phyloP scores from a whole-genome alignment of 1,140 invertebrate species.

The Choristoneura fumiferana region DNA sequence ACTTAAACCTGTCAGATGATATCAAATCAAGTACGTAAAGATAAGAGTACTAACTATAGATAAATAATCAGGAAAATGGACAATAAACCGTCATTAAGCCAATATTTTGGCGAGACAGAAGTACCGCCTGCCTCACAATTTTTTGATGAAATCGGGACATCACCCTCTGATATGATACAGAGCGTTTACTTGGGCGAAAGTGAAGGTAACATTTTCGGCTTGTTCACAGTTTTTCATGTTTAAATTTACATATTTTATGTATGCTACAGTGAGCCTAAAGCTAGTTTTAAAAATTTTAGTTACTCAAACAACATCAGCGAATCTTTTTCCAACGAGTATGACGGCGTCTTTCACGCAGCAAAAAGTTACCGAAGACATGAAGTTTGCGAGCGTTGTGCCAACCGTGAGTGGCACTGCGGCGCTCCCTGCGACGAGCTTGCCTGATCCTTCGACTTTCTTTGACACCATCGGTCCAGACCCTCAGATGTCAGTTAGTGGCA shows the following conservation, averaged over 20 bases:
- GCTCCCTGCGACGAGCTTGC: conserved; percentile 54
- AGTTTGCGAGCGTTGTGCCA: conserved; percentile 54
- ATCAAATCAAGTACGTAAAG: neutral
- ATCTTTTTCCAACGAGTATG: conserved; percentile 43
- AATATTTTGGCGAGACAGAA: conserved; percentile 69
- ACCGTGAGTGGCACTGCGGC: conserved; percentile 59
- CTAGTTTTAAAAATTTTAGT: conserved; percentile 29
- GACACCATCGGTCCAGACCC: conserved; percentile 71
- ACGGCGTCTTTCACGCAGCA: conserved; percentile 44
- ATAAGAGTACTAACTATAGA: conserved; percentile 27
- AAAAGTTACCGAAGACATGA: conserved; percentile 44
- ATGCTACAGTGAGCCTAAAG: neutral
- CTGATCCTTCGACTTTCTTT: conserved; percentile 74
- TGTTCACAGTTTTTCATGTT: neutral
- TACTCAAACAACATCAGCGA: conserved; percentile 30
- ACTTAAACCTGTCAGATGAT: neutral
- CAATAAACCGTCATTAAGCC: conserved; percentile 66
- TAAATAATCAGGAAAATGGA: conserved; percentile 51
- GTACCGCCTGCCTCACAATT: conserved; percentile 66
- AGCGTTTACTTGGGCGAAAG: conserved; percentile 64
- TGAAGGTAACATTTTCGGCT: conserved; percentile 39
- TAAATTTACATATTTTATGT: conserved; percentile 3
- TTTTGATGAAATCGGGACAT: conserved; percentile 72
- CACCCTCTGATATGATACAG: conserved; percentile 65
- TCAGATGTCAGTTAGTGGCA: conserved; percentile 42